Base-by-base conservation (phyloP, 2,797 vertebrate species). In the Sebastes trivittatus region DNA sequence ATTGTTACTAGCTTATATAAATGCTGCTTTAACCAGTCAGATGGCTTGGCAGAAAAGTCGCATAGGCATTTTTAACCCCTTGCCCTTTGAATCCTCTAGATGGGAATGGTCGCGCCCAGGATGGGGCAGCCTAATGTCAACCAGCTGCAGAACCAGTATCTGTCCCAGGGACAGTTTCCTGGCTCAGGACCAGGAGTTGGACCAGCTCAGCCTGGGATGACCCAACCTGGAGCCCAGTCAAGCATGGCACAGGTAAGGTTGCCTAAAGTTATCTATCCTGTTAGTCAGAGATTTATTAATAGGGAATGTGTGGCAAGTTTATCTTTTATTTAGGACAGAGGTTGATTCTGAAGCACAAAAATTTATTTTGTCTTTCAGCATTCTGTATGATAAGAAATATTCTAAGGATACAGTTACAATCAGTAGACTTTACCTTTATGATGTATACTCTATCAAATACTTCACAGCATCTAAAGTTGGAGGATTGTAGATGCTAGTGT, bases 111-210 rank as follows among this genome's bases (percentile, higher is more conserved):
- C 13, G 93, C 96, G 75, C 93, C 97, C 66, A 97, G 97, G 77
- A 97, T 98, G 95, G 89, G 94, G 25, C 97, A 97, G 54, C 95
- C 97, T 22, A 97, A 92, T 72, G 95, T 97, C 81, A 95, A 93
- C 82, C 97, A 97, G 86, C 94, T 98, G 84, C 98, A 98, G 93
- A 98, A 94, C 94, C 98, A 97, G 56, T 99, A 98, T 90, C 92
- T 98, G 78, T 92, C 97, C 25, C 96, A 97, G 82, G 94, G 95
- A 72, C 97, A 96, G 72, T 99, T 97, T 91, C 94, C 97, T 77
- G 93, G 96, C 38, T 93, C 97, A 59, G 95, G 96, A 42, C 96
- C 97, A 1, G 91, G 91, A 83, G 96, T 97, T 80, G 97, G 95
- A 80, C 62, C 96, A 61, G 90, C 96, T 85, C 97, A 97, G 64